These are phyloP conservation scores for Chironomus tepperi DNA, from an alignment of 1,140 invertebrate species.

Conservation along the genomic window DNA sequence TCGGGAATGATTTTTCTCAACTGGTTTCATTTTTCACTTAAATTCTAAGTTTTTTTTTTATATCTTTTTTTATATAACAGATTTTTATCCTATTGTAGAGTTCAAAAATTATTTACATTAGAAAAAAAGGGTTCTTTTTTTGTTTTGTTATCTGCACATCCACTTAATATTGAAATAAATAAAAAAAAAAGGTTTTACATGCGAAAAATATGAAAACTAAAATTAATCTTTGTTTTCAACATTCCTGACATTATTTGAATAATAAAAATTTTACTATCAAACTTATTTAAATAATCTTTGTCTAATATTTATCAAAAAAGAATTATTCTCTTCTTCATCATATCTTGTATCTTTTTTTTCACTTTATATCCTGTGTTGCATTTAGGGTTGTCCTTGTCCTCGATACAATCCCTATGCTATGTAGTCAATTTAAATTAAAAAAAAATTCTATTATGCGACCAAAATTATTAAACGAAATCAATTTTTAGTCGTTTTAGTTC, in stretches of 20 bases:
- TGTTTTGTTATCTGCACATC: no score
- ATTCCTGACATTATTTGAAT: background rate
- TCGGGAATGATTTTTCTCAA: background rate
- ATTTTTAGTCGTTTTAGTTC: constrained; percentile 11
- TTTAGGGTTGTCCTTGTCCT: no score
- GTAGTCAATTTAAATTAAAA: background rate
- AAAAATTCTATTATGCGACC: background rate
- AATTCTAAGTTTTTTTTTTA: constrained; percentile 7
- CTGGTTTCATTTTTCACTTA: background rate
- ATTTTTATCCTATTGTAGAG: background rate
- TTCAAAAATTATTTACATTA: no score
- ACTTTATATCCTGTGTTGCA: no score
- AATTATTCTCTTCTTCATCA: background rate
- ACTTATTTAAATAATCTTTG: constrained; percentile 14
- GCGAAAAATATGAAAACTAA: constrained; percentile 1
- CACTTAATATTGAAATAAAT: no score
- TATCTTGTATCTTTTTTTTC: background rate
- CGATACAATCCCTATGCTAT: background rate
- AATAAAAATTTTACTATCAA: background rate
- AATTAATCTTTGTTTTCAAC: constrained; percentile 22
- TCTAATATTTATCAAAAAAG: background rate
- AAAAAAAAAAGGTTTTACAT: background rate
- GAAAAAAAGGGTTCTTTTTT: no score
- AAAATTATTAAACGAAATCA: background rate
- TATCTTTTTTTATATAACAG: background rate